Base-by-base conservation (phyloP, 1,140 invertebrate species). In the Tribolium castaneum region DNA sequence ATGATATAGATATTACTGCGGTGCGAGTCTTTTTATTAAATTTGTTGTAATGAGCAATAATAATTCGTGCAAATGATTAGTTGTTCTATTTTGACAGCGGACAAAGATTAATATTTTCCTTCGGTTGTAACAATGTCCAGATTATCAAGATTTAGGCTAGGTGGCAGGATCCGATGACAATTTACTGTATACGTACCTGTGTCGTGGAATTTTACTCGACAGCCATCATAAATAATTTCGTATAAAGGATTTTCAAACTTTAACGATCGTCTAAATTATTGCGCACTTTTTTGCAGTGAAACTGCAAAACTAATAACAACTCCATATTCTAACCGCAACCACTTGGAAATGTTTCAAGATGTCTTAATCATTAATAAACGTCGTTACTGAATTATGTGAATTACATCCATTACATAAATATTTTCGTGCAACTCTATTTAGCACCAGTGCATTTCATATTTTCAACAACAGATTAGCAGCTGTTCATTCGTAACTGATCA, bases 1-100 rank as follows among this genome's bases (percentile, higher is more conserved):
- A 73, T 73, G 52, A 73, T 73, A 54, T 34, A 73, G 71, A 73
- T 73, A 73, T 73, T 73, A 51, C 39, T 16, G 30, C 50, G 35
- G 13, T 51, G 30, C 54, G 10, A 59, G 25, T 30, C 25, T 30
- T 30, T 30, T 30, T 30, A 30, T 30, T 30, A 30, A 30, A 30
- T 30, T 30, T 30, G 25, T 5, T 30, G 25, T 30, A 30, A 30
- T 30, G 25, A 30, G 25, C 25, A 30, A 30, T 30, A 30, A 30
- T 30, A 30, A 30, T 30, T 30, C 25, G 25, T 30, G 25, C 25
- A 30, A 25, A 66, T 66, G 59, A 66, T 66, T 66, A 66, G 59
- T 66, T 34, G 59, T 66, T 35, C 30, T 30, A 66, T 66, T 66
- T 66, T 66, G 59, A 66, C 59, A 66, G 9, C n/a, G 35, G 59